Evolutionary conservation across 2,113 vertebrate species (phyloP).

Genomic region (Scolopax mira): DNA sequence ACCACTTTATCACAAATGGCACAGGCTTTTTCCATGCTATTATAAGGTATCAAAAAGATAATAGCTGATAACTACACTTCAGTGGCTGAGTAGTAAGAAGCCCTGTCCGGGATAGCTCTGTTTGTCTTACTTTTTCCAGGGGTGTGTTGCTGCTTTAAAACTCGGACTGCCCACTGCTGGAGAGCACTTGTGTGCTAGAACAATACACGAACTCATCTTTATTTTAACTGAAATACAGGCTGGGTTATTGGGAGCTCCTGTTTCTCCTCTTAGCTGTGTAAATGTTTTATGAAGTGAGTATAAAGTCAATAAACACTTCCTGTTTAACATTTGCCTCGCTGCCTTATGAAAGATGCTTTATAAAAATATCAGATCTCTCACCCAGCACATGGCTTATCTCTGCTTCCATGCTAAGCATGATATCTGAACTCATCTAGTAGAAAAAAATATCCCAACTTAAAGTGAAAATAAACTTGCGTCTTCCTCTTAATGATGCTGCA

Average conservation of each 20-base stretch:
- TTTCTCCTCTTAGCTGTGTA: neutral
- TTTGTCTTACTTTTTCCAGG: neutral
- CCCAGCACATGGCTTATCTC: neutral
- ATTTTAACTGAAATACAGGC: neutral
- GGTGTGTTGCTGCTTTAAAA: neutral
- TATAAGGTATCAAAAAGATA: neutral
- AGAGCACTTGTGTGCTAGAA: neutral
- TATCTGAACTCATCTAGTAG: neutral
- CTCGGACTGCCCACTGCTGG: neutral
- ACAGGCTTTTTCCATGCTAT: neutral
- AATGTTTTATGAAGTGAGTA: slow-evolving; percentile 49
- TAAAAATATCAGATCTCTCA: slow-evolving; percentile 1
- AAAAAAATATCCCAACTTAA: neutral
- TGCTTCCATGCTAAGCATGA: slow-evolving; percentile 1
- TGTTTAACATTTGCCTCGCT: slow-evolving; percentile 17
- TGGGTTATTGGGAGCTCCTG: neutral
- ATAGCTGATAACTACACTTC: fast-evolving
- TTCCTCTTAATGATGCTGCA: neutral
- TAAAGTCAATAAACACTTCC: slow-evolving; percentile 55
- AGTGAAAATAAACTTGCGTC: neutral
- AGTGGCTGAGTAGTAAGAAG: neutral
- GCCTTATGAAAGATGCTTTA: slow-evolving; percentile 27
- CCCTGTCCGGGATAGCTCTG: fast-evolving
- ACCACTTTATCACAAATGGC: neutral
- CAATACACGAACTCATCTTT: neutral